Percentiles rank a stretch among this genome's conserved stretches.
These are phyloP conservation scores for Automeris io DNA, from an alignment of 2,888 invertebrate species.

Conservation along the genomic window DNA sequence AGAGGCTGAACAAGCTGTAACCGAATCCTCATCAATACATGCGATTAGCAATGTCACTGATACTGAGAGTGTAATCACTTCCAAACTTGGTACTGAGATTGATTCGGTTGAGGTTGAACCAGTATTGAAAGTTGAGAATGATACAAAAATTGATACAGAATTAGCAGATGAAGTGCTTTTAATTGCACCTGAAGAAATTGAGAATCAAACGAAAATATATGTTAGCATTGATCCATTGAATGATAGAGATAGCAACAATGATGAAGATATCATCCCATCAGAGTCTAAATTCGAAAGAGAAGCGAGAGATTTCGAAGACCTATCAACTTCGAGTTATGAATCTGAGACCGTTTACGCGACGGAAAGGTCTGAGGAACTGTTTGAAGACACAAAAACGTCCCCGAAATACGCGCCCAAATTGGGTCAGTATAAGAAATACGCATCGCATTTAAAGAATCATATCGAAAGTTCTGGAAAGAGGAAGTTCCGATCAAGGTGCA, in stretches of 20 bases:
- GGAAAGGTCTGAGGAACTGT: conserved; percentile 24
- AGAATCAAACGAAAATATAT: not conserved
- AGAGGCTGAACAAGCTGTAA: conserved; percentile 1
- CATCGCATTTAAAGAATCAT: conserved; percentile 36
- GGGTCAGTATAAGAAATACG: conserved; percentile 42
- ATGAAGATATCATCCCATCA: not conserved
- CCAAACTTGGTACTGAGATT: not conserved
- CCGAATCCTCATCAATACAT: not conserved
- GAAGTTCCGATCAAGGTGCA: conserved; percentile 53
- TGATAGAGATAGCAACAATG: not conserved
- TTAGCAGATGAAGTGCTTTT: not conserved
- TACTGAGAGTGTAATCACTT: not conserved
- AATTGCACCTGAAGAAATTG: not conserved
- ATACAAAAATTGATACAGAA: not conserved
- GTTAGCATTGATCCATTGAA: not conserved
- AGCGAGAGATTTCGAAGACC: conserved; percentile 13
- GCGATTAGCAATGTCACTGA: not conserved
- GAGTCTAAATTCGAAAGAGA: not conserved
- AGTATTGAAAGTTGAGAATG: not conserved
- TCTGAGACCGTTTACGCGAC: conserved; percentile 24
- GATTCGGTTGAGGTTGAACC: not conserved
- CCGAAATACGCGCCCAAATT: conserved; percentile 43
- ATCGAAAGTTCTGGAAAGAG: conserved; percentile 40
- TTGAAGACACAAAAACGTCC: conserved; percentile 14
- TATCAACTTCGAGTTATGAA: conserved; percentile 20